Base-by-base conservation (phyloP, 2,113 vertebrate species). In the Mesoclemmys tuberculata region DNA sequence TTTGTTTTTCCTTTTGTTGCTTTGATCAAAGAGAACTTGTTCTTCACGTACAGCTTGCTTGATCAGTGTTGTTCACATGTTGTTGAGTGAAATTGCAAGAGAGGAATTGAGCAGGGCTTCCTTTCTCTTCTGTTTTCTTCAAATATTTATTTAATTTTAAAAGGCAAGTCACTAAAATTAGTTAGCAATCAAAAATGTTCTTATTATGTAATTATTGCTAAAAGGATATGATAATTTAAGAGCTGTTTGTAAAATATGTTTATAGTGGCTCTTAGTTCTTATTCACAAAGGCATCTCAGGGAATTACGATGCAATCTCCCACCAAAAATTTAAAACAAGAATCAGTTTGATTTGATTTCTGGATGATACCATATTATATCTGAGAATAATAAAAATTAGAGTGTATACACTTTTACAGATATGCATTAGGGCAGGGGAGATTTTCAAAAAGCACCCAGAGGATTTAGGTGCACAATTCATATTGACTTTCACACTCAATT, bases 1-100 rank as follows among this genome's bases (percentile, higher is more conserved):
- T 91, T 90, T 81, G 5, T 71, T 92, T 96, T 93, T 90, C 49
- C 81, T 90, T 90, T 94, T 56, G 52, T 85, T 92, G 48, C 68
- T 87, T 54, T 1, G 12, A 75, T 81, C 48, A 80, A 22, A 80
- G 90, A 61, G 3, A 81, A 56, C 41, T 82, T 46, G 48, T 84
- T 86, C 80, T 64, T 52, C 9, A 1, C 2, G 16, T 7, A 7
- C 24, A 8, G n/a, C 35, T 78, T 79, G 64, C 38, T 48, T 27
- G 5, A 24, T 38, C 26, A 26, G 44, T 12, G 61, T 49, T 78
- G 6, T 55, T 80, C 0, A 3, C 0, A 0, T 44, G 78, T 48
- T 13, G 44, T 61, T 82, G 44, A 19, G 61, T 71, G 80, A 74
- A 88, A 35, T 29, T 10, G 81, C 80, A 93, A 92, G 87, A 38